These are phyloP conservation scores for Delphinapterus leucas DNA, from an alignment of 2,113 vertebrate genomes.

Conservation along the genomic window DNA sequence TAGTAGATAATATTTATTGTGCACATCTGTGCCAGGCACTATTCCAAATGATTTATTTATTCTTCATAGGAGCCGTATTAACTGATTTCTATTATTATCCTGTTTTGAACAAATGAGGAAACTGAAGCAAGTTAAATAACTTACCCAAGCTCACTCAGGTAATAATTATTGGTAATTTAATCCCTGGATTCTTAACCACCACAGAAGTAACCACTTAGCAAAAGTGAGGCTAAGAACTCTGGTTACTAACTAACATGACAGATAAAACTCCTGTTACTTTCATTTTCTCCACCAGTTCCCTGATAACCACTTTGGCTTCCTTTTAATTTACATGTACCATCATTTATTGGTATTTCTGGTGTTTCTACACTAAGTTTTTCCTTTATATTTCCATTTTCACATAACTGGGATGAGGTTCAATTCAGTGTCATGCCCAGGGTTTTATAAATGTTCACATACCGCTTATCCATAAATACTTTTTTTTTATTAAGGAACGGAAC, in stretches of 20 bases:
- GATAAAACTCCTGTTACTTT: background rate
- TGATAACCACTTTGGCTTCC: background rate
- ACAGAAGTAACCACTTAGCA: background rate
- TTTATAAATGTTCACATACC: background rate
- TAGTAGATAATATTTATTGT: background rate
- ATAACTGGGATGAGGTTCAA: background rate
- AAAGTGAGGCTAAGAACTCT: background rate
- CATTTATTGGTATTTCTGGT: background rate
- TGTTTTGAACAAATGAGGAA: conserved; percentile 16
- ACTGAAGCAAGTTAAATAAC: background rate
- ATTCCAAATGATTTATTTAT: background rate
- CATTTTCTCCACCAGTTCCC: background rate
- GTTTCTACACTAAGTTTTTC: background rate
- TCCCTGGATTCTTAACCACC: background rate
- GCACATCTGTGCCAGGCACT: background rate
- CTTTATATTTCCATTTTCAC: background rate
- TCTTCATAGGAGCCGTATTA: background rate
- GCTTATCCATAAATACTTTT: background rate
- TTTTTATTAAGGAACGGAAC: background rate
- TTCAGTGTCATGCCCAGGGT: background rate
- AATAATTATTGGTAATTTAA: background rate
- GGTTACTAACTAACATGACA: background rate
- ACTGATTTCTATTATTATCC: background rate
- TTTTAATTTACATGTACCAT: background rate
- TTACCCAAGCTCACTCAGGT: background rate